Evolutionary conservation across 2,888 invertebrate species (phyloP), one percentile per base, ranked within the genome.

Genomic region (Conchocele bisecta): DNA sequence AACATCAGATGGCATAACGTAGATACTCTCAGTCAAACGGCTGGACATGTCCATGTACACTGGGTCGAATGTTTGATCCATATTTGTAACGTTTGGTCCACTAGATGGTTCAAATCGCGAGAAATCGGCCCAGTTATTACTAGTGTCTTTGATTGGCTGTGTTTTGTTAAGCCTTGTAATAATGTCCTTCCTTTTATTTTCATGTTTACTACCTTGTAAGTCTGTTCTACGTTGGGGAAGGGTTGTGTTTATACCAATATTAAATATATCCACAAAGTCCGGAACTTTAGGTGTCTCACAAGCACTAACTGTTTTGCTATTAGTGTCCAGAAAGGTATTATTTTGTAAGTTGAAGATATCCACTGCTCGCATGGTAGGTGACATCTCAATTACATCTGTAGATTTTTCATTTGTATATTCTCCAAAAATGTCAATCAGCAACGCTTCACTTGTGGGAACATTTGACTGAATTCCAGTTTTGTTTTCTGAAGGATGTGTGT

Each of bases 21-120:
- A 77, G 20, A 74, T 67, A 35, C 73, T 74, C 54, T 77, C 77
- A 67, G 67, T 74, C 42, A 57, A 60, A 44, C 59, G 74, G 3
- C 51, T 33, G 29, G 42, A 68, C 77, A 77, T 77, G 28, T 77
- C 77, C 70, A 70, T 70, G 28, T 77, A 77, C 20, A 74, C 56
- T 5, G 39, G 29, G 11, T 56, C 56, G 9, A 42, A 41, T 5
- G n/a, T 22, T 22, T 22, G 22, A 24, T 20, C 15, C n/a, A 5
- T 54, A 7, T 26, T 26, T 20, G 6, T 56, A 24, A 41, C 51
- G 11, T 22, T 51, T 31, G 31, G 51, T 5, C 11, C 11, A 51
- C n/a, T n/a, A n/a, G n/a, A n/a, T n/a, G 51, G 11, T n/a, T 51
- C 51, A 33, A 51, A 51, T 35, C 35, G 51, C 17, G 51, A 51